Conservation (phyloP, 2,888 invertebrate genomes). For the Beris morrisii region DNA sequence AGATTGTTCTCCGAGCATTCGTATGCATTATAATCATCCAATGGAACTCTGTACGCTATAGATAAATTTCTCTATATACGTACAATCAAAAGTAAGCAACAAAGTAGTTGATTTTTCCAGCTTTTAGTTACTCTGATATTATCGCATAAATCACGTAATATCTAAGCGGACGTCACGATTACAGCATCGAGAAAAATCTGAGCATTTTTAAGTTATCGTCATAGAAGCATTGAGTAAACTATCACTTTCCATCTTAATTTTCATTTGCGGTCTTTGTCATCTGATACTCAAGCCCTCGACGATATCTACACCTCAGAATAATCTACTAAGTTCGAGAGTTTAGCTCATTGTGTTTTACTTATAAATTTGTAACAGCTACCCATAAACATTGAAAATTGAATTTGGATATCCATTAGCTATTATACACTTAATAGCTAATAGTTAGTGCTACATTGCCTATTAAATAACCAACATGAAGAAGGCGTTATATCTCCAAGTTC, state of each 20-base stretch:
- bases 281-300: not conserved
- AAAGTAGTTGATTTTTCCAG: too few relatives aligned
- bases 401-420: not conserved
- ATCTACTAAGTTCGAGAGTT: not conserved
- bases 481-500: too few relatives aligned
- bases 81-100: too few relatives aligned
- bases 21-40: too few relatives aligned
- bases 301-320: not conserved
- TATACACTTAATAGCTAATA: not conserved
- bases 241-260: constrained; percentile 18
- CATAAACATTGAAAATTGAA: constrained; percentile 24
- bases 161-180: too few relatives aligned
- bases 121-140: too few relatives aligned
- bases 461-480: not conserved
- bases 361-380: constrained; percentile 16
- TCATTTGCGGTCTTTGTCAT: constrained; percentile 11
- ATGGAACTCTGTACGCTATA: too few relatives aligned
- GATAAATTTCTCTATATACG: too few relatives aligned
- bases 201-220: too few relatives aligned
- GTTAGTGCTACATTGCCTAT: not conserved
- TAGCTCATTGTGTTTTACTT: not conserved
- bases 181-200: too few relatives aligned
- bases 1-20: too few relatives aligned
- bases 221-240: not conserved
- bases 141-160: too few relatives aligned